These are phyloP conservation scores for Cephus sareptanus DNA, from an alignment of 2,888 invertebrate species.

Conservation along the genomic window DNA sequence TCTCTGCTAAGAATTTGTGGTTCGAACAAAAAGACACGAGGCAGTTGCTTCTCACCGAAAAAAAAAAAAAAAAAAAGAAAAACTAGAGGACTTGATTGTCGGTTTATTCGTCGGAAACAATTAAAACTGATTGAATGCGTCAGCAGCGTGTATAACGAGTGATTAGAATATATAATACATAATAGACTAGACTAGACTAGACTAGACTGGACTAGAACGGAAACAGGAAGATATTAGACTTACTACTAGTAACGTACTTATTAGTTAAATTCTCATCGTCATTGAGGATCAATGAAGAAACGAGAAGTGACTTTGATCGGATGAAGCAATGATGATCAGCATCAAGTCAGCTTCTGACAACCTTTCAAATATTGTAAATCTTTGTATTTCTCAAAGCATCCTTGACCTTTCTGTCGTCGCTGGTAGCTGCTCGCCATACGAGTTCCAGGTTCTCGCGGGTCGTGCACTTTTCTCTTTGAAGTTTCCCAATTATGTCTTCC, in stretches of 20 bases:
- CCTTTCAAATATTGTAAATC: constrained; percentile 37
- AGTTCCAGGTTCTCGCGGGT: constrained; percentile 55
- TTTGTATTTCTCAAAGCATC: constrained; percentile 46
- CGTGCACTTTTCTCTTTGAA: constrained; percentile 54
- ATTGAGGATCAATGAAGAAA: neutral
- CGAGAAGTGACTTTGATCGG: neutral
- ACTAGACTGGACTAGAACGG: neutral
- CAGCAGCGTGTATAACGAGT: neutral
- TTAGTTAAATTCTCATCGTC: neutral
- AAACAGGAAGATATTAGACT: neutral
- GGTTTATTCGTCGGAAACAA: neutral
- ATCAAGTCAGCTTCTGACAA: neutral
- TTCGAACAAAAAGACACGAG: too few species aligned
- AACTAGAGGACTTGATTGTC: neutral
- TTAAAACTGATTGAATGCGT: neutral
- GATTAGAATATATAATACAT: neutral
- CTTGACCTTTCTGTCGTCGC: constrained; percentile 49
- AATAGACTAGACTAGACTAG: neutral
- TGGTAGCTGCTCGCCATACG: constrained; percentile 51
- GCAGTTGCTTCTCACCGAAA: neutral
- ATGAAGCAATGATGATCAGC: too few species aligned
- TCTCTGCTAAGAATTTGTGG: neutral
- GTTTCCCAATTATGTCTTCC: constrained; percentile 63
- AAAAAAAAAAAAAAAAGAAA: neutral
- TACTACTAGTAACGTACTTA: neutral